These are phyloP conservation scores for Mylabris sibirica DNA, from an alignment of 2,888 invertebrate genomes.

Conservation along the genomic window DNA sequence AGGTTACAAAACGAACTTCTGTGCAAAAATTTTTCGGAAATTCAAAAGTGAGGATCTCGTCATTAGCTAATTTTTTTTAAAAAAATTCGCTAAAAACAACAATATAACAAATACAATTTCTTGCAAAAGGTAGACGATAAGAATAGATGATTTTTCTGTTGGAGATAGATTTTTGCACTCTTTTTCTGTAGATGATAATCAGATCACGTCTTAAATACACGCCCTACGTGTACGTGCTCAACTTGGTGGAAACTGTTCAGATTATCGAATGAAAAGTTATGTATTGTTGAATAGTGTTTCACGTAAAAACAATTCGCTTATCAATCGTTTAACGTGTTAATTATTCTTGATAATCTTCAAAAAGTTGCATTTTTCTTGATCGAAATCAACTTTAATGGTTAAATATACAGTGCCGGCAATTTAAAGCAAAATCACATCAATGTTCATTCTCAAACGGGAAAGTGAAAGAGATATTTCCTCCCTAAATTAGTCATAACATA, in stretches of 20 bases:
- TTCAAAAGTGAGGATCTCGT: too few species aligned
- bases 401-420: not conserved
- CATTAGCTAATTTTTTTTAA: too few species aligned
- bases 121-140: not conserved
- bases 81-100: too few species aligned
- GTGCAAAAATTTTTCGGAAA: too few species aligned
- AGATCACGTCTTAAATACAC: slow-evolving; percentile 25
- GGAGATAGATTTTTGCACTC: not conserved
- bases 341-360: too few species aligned
- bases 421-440: too few species aligned
- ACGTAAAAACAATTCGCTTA: not conserved
- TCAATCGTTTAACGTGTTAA: not conserved
- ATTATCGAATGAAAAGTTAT: not conserved
- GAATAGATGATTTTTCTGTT: not conserved
- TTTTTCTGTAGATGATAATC: not conserved
- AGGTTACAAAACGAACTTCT: too few species aligned
- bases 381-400: not conserved
- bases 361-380: not conserved
- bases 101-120: not conserved
- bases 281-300: not conserved
- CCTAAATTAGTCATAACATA: too few species aligned
- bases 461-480: too few species aligned
- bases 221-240: not conserved
- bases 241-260: not conserved
- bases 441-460: too few species aligned